Evolutionary conservation across 2,113 vertebrate genomes (phyloP).

Genomic region (Nothocercus nigrocapillus): DNA sequence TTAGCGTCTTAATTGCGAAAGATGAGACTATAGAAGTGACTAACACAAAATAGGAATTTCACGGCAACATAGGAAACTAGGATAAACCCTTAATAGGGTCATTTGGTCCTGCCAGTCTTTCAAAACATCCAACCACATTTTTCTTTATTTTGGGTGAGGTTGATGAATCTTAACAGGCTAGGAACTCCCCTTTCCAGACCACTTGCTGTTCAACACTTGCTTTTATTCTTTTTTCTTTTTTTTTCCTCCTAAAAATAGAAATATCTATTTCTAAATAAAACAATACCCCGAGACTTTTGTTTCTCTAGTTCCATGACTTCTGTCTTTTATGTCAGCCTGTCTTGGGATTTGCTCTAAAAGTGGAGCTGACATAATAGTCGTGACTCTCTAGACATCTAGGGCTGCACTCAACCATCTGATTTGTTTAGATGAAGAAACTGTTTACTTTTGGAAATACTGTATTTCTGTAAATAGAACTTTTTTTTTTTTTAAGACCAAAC

Average conservation of each 20-base stretch:
- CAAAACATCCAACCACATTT: background rate
- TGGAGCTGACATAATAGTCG: background rate
- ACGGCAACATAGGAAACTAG: background rate
- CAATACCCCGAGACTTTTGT: constrained; percentile 2
- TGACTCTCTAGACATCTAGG: background rate
- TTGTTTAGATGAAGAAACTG: background rate
- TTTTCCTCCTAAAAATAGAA: constrained; percentile 1
- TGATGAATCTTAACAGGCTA: background rate
- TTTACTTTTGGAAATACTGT: background rate
- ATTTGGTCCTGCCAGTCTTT: background rate
- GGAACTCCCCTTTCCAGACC: constrained; percentile 33
- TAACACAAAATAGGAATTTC: background rate
- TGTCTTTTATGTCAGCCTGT: background rate
- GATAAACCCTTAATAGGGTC: background rate
- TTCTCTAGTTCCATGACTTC: constrained; percentile 20
- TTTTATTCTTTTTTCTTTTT: background rate
- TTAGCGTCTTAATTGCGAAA: background rate
- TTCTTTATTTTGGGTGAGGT: constrained; percentile 3
- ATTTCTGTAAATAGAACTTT: background rate
- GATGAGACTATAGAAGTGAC: background rate
- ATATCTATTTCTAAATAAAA: constrained; percentile 16
- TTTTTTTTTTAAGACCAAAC: background rate
- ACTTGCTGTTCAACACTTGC: background rate
- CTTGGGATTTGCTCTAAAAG: background rate
- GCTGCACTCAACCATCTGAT: background rate